phyloP scores from a whole-genome alignment of 2,113 vertebrate genomes.

The Aythya baeri region DNA sequence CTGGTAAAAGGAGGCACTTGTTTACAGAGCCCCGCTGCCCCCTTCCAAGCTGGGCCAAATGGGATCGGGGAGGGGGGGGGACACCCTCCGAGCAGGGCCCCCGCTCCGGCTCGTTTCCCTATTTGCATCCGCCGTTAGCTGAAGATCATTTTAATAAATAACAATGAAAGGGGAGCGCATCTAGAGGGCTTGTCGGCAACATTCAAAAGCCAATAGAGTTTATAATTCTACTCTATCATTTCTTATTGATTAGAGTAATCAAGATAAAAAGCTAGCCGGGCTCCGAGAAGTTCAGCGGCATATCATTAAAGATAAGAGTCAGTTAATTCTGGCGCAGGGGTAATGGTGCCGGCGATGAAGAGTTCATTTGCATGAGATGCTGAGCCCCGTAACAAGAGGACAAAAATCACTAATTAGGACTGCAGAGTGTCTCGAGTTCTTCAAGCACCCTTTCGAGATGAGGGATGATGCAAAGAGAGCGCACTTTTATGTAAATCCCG shows the following conservation, averaged over 20 bases:
- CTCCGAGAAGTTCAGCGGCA: constrained; percentile 85
- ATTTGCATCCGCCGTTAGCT: constrained; percentile 72
- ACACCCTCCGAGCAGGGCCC: background rate
- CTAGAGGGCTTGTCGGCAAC: constrained; percentile 82
- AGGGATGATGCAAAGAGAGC: constrained; percentile 68
- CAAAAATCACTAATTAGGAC: constrained; percentile 98
- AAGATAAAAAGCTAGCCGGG: constrained; percentile 87
- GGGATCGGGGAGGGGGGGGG: background rate
- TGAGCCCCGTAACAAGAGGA: constrained; percentile 90
- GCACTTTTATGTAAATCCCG: constrained; percentile 77
- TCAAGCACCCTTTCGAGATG: constrained; percentile 86
- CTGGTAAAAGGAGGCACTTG: constrained; percentile 7
- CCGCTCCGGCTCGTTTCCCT: constrained; percentile 48
- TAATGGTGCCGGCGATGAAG: constrained; percentile 87
- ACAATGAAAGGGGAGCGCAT: constrained; percentile 78
- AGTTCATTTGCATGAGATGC: constrained; percentile 94
- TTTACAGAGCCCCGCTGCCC: constrained; percentile 1
- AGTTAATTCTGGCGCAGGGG: constrained; percentile 87
- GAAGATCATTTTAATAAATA: constrained; percentile 84
- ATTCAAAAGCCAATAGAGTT: constrained; percentile 88
- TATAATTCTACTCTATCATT: constrained; percentile 87
- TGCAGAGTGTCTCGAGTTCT: constrained; percentile 85
- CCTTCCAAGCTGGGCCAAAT: background rate
- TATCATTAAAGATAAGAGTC: constrained; percentile 92
- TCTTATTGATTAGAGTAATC: constrained; percentile 92